phyloP scores from a whole-genome alignment of 2,113 vertebrate genomes.

The Anolis carolinensis region DNA sequence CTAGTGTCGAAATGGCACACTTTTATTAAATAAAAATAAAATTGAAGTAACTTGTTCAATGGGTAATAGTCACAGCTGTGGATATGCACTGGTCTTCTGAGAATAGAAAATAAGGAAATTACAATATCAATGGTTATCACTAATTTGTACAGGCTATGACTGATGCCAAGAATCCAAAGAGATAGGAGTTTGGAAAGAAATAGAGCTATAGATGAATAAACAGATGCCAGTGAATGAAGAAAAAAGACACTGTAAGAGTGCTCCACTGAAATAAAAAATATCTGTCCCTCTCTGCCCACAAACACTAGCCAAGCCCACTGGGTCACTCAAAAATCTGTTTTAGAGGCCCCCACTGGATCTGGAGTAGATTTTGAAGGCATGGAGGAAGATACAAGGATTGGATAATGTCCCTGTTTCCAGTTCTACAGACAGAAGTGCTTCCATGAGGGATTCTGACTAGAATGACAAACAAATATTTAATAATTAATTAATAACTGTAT shows the following conservation, averaged over 20 bases:
- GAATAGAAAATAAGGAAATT: slow-evolving; percentile 35
- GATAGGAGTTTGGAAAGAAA: slow-evolving; percentile 52
- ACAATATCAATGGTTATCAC: slow-evolving; percentile 34
- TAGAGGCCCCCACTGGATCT: background rate
- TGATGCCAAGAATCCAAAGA: slow-evolving; percentile 25
- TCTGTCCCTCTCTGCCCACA: background rate
- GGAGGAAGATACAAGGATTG: background rate
- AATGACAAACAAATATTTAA: background rate
- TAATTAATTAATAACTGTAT: background rate
- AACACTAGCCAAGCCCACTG: too few species aligned
- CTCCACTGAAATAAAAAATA: background rate
- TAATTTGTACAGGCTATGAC: slow-evolving; percentile 13
- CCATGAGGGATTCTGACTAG: background rate
- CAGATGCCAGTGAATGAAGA: slow-evolving; percentile 26
- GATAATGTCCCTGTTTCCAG: background rate
- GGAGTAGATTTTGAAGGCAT: background rate
- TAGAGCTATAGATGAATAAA: slow-evolving; percentile 27
- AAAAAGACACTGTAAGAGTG: background rate
- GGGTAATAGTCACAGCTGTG: slow-evolving; percentile 18
- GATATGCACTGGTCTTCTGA: slow-evolving; percentile 11
- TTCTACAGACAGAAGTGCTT: background rate
- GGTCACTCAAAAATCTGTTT: too few species aligned
- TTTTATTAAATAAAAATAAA: slow-evolving; percentile 21
- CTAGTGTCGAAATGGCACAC: slow-evolving; percentile 6
- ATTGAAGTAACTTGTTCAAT: slow-evolving; percentile 19